Conservation (phyloP, 2,113 vertebrate genomes). For the Sciurus niger region DNA sequence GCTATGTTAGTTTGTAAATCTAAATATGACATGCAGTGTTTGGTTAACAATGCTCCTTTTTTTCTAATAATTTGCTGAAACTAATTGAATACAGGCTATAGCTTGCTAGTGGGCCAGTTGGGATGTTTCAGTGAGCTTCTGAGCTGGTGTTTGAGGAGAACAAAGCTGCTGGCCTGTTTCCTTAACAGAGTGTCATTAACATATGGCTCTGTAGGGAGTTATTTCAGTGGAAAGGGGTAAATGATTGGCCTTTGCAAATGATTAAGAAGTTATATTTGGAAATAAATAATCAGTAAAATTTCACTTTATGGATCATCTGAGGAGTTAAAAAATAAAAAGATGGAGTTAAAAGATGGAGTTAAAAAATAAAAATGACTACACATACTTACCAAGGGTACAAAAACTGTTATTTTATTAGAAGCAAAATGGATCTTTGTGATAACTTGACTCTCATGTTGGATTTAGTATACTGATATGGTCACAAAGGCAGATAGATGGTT, state of each 20-base stretch:
- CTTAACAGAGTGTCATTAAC: not conserved
- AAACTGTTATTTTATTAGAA: not conserved
- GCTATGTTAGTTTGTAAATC: slow-evolving; percentile 73
- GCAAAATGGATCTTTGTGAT: not conserved
- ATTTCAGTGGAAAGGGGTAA: not conserved
- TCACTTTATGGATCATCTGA: slow-evolving; percentile 12
- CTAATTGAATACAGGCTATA: slow-evolving; percentile 73
- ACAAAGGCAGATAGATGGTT: not conserved
- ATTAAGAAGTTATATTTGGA: not conserved
- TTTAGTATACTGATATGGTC: not conserved
- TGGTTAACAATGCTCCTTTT: slow-evolving; percentile 53
- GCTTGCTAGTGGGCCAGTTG: slow-evolving; percentile 44
- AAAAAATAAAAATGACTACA: too few relatives aligned
- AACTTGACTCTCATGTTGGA: not conserved
- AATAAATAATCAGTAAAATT: slow-evolving; percentile 16
- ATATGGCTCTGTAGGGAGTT: not conserved
- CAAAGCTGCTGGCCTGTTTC: slow-evolving; percentile 49
- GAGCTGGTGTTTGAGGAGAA: slow-evolving; percentile 51
- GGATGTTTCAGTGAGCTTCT: slow-evolving; percentile 53
- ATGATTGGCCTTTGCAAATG: not conserved
- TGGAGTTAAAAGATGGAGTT: too few relatives aligned
- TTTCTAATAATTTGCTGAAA: slow-evolving; percentile 77
- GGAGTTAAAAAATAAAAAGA: not conserved
- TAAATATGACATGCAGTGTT: slow-evolving; percentile 3
- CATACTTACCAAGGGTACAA: not conserved